A percentile compares a stretch with the other conserved stretches of the same genome.
Conservation (phyloP, 2,797 vertebrate species). For the Pangasius sanitwongsei region DNA sequence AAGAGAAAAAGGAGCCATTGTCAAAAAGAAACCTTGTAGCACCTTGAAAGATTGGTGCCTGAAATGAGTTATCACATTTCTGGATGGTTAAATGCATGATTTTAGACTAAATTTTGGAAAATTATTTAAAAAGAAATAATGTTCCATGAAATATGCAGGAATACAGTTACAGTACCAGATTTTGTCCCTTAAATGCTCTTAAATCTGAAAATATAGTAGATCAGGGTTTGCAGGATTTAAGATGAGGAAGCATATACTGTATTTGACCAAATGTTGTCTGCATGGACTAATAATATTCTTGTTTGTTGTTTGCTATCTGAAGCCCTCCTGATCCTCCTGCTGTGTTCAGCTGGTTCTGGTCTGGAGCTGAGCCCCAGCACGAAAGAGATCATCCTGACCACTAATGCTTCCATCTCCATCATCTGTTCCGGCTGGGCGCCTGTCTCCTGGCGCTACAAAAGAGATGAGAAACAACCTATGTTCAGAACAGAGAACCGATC, state of each 20-base stretch:
- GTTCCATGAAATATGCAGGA: background rate
- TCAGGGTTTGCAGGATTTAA: background rate
- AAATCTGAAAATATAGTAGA: background rate
- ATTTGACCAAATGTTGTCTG: background rate
- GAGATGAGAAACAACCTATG: constrained; percentile 64
- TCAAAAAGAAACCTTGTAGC: background rate
- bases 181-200: background rate
- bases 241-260: background rate
- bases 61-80: background rate
- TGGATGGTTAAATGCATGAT: background rate
- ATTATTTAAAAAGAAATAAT: background rate
- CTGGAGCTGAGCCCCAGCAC: constrained; percentile 76
- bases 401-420: constrained; percentile 77
- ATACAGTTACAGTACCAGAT: background rate
- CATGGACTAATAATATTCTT: background rate
- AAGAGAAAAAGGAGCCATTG: background rate
- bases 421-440: constrained; percentile 75
- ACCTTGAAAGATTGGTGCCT: background rate
- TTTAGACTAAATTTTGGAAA: background rate
- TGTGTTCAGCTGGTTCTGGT: constrained; percentile 57
- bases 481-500: constrained; percentile 56
- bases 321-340: constrained; percentile 71
- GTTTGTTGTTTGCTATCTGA: constrained; percentile 61
- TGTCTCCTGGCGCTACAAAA: constrained; percentile 78
- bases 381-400: constrained; percentile 74